A percentile compares a stretch with the other conserved stretches of the same genome.
Evolutionary conservation across 2,113 vertebrate genomes (phyloP).

Genomic region (Chloroceryle aenea): DNA sequence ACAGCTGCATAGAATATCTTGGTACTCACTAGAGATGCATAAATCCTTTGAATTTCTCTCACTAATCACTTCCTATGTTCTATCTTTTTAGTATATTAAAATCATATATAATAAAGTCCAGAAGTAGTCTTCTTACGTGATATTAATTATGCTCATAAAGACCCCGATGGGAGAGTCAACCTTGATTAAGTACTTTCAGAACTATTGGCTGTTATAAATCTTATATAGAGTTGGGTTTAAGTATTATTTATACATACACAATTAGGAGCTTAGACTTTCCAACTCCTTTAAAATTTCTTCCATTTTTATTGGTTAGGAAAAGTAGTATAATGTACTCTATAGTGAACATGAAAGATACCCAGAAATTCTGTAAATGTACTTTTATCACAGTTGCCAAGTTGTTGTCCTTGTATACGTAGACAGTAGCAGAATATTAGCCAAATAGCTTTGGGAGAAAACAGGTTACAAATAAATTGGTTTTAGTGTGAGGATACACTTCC

Average conservation of each 20-base stretch:
- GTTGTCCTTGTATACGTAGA: fast-evolving
- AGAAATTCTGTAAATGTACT: neutral
- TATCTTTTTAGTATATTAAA: constrained; percentile 67
- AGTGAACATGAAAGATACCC: neutral
- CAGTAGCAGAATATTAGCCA: neutral
- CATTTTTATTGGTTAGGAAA: neutral
- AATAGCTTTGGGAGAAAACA: neutral
- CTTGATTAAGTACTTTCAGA: constrained; percentile 23
- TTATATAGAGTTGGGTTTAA: neutral
- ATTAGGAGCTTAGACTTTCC: neutral
- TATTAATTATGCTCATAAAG: constrained; percentile 55
- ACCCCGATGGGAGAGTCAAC: constrained; percentile 30
- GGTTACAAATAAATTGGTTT: neutral
- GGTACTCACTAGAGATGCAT: constrained; percentile 19
- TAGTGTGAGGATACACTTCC: neutral
- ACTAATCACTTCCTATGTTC: constrained; percentile 44
- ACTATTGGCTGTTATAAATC: neutral
- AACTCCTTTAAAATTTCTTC: neutral
- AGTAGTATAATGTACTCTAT: neutral
- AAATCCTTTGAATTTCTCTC: constrained; percentile 30
- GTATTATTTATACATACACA: neutral
- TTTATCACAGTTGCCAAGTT: neutral
- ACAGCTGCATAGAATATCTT: neutral
- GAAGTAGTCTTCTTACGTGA: constrained; percentile 30
- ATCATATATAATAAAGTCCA: constrained; percentile 59